Base-by-base conservation (phyloP, 1,140 invertebrate species). In the Plodia interpunctella region DNA sequence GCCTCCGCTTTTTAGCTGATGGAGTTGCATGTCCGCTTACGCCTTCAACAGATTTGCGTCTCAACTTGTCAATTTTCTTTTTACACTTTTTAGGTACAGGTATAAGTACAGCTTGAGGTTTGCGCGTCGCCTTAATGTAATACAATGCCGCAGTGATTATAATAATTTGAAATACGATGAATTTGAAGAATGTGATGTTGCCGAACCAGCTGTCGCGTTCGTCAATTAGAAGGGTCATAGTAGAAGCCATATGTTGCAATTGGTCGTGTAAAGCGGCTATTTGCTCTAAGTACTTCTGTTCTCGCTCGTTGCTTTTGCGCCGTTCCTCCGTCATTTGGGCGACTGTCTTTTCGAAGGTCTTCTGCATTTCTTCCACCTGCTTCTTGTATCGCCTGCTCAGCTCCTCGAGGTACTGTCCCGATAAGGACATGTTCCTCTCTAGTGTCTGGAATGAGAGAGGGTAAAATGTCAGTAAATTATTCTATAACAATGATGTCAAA, bases 341-440 rank as follows among this genome's bases (percentile, higher is more conserved):
- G 49, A 96, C 91, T 0, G 96, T 96, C 64, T 95, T 94, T 70
- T 97, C 95, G 59, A 98, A 93, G 3, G 94, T 93, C 60, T 93
- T 92, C 80, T 97, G 95, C 93, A 97, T 96, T 78, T 99, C 97
- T 83, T 99, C 98, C 28, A 98, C 97, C 90, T 99, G 98, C 63
- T 97, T 97, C 69, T 98, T 98, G 85, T 99, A 99, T 49, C 97
- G 92, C 35, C 95, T 93, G 83, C 97, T 98, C 51, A 99, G 85
- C 80, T 99, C 97, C 85, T 99, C 97, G 52, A 99, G 90, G 87
- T 99, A 99, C 74, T 98, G 97, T 61, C 96, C 96, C 62, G 96
- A 98, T 2, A 99, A 90, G 2, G 97, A 98, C 93, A 99, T 97
- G 87, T 99, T 99, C 55, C 96, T 92, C 88, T 99, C 98, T 60